A percentile compares a stretch with the other conserved stretches of the same genome.
Evolutionary conservation across 2,113 vertebrate genomes (phyloP).

Genomic region (Mastomys coucha): DNA sequence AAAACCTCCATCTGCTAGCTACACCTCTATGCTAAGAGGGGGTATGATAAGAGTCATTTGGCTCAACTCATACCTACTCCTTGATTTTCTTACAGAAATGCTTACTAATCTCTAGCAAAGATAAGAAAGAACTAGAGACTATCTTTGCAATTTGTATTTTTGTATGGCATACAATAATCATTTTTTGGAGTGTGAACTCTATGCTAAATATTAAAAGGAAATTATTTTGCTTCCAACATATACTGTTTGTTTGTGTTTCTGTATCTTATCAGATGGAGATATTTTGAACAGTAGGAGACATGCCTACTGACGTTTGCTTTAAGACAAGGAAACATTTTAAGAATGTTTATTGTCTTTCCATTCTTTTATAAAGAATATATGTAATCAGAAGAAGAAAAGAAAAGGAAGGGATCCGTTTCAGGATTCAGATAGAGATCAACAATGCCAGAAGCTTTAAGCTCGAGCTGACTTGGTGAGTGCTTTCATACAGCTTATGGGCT

Average conservation of each 20-base stretch:
- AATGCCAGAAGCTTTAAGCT: not conserved
- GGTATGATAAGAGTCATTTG: not conserved
- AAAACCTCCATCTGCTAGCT: not conserved
- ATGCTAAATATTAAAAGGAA: not conserved
- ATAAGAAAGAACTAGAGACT: not conserved
- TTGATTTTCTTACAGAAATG: not conserved
- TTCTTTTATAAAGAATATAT: not conserved
- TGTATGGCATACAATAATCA: not conserved
- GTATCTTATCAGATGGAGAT: not conserved
- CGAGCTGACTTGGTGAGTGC: not conserved
- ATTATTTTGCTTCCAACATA: not conserved
- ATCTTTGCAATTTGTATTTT: not conserved
- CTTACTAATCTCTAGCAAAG: not conserved
- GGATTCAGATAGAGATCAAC: not conserved
- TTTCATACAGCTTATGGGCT: not conserved
- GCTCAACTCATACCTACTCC: not conserved
- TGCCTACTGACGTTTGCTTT: not conserved
- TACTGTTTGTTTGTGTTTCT: not conserved
- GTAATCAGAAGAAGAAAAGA: not conserved
- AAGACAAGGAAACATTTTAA: not conserved
- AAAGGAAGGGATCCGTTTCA: not conserved
- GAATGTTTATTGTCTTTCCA: not conserved
- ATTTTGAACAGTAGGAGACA: not conserved
- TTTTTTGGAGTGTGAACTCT: not conserved
- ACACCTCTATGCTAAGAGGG: not conserved